Evolutionary conservation across 1,140 invertebrate genomes (phyloP).

Genomic region (Mamestra configurata): DNA sequence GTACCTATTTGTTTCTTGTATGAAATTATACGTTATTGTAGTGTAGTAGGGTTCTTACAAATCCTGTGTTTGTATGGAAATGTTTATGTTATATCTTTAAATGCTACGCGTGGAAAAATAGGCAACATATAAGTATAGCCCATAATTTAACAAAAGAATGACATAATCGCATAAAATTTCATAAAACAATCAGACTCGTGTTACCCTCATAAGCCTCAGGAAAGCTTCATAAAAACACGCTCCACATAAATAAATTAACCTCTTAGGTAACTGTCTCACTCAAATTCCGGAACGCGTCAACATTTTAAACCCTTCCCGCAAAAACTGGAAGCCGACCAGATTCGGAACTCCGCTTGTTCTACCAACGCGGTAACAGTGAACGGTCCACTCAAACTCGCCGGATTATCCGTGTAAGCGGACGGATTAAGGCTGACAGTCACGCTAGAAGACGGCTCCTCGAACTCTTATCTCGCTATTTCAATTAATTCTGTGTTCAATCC

Average conservation of each 20-base stretch:
- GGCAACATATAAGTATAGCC: no score
- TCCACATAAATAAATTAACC: slow-evolving; percentile 46
- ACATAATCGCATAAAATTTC: background rate
- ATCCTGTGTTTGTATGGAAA: background rate
- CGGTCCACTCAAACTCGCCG: slow-evolving; percentile 58
- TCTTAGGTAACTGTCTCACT: slow-evolving; percentile 36
- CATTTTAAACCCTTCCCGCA: slow-evolving; percentile 37
- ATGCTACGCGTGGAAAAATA: background rate
- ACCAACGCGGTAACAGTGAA: slow-evolving; percentile 41
- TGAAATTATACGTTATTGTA: background rate
- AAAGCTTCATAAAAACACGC: slow-evolving; percentile 2
- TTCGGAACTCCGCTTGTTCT: background rate
- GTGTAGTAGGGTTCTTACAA: background rate
- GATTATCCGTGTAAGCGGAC: slow-evolving; percentile 57
- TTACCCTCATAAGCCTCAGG: slow-evolving; percentile 22
- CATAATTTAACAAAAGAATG: background rate
- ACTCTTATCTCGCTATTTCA: slow-evolving; percentile 57
- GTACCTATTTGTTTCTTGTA: background rate
- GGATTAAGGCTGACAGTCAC: slow-evolving; percentile 51
- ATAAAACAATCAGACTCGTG: slow-evolving; percentile 36
- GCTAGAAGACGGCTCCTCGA: slow-evolving; percentile 38
- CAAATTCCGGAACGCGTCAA: slow-evolving; percentile 47
- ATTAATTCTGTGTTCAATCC: slow-evolving; percentile 53
- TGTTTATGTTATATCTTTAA: background rate
- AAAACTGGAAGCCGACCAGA: slow-evolving; percentile 50